phyloP scores from a whole-genome alignment of 2,888 invertebrate species.

The Psylliodes chrysocephalus region DNA sequence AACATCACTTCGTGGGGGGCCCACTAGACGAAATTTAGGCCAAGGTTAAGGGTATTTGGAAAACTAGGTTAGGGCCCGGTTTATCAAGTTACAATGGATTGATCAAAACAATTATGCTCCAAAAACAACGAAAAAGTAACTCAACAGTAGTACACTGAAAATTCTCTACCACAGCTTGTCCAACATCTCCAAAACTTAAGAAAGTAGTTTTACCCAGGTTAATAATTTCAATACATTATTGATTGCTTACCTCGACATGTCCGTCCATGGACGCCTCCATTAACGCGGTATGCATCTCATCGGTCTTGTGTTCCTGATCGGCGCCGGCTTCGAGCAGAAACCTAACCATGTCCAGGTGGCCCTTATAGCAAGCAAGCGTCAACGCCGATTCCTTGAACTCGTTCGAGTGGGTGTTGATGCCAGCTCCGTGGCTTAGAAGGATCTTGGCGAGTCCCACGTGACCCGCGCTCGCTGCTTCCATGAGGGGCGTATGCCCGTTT shows the following conservation, averaged over 20 bases:
- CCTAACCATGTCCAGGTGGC: constrained; percentile 98
- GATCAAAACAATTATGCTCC: too few relatives aligned
- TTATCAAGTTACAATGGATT: too few relatives aligned
- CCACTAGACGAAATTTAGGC: too few relatives aligned
- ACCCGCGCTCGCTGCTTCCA: constrained; percentile 98
- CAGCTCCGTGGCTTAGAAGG: constrained; percentile 91
- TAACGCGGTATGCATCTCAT: constrained; percentile 99
- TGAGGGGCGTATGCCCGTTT: constrained; percentile 98
- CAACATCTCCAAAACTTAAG: too few relatives aligned
- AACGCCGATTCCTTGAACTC: constrained; percentile 99
- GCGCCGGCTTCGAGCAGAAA: constrained; percentile 96
- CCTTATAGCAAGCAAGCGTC: constrained; percentile 81
- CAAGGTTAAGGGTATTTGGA: too few relatives aligned
- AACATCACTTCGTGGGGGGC: too few relatives aligned
- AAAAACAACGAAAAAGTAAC: too few relatives aligned
- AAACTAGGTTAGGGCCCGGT: too few relatives aligned
- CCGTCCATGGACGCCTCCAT: constrained; percentile 99
- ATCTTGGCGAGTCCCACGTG: constrained; percentile 94
- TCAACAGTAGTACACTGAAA: too few relatives aligned
- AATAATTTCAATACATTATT: too few relatives aligned
- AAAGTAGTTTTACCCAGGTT: too few relatives aligned
- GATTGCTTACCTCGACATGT: constrained; percentile 78
- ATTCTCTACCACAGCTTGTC: too few relatives aligned
- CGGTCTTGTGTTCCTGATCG: constrained; percentile 97
- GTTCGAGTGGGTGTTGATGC: constrained; percentile 98